These are phyloP conservation scores for Toxostoma redivivum DNA, from an alignment of 2,113 vertebrate genomes.

Conservation along the genomic window DNA sequence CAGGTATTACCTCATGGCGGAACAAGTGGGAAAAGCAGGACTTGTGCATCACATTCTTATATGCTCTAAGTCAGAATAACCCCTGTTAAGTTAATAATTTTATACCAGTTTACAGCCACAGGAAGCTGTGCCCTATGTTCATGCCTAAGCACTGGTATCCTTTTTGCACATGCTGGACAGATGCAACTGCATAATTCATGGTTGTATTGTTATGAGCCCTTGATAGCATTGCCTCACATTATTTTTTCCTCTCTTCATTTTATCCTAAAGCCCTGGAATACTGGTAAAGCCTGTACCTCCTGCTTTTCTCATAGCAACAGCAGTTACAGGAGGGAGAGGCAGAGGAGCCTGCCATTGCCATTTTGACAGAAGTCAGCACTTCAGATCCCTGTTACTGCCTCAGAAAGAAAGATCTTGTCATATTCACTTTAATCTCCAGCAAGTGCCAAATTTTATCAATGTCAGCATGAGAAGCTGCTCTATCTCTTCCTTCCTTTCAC, in stretches of 20 bases:
- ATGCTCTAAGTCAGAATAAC: background rate
- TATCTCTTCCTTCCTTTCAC: background rate
- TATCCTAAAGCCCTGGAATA: background rate
- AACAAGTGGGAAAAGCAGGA: background rate
- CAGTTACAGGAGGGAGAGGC: background rate
- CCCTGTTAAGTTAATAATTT: background rate
- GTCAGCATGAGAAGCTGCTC: background rate
- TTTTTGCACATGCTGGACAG: background rate
- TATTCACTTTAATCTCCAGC: background rate
- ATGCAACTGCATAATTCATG: background rate
- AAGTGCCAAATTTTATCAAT: conserved; percentile 12
- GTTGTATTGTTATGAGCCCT: background rate
- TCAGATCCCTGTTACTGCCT: background rate
- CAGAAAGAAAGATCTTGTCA: conserved; percentile 34
- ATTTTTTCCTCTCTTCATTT: background rate
- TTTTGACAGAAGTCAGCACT: conserved; percentile 1
- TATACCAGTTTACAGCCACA: background rate
- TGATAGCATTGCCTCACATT: accelerated
- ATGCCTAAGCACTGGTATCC: background rate
- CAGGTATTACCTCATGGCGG: accelerated
- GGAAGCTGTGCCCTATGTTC: background rate
- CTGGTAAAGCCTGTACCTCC: background rate
- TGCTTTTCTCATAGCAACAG: conserved; percentile 23
- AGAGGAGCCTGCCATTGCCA: background rate
- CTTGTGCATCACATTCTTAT: background rate